Conservation (phyloP, 2,797 vertebrate genomes). For the Martes flavigula region DNA sequence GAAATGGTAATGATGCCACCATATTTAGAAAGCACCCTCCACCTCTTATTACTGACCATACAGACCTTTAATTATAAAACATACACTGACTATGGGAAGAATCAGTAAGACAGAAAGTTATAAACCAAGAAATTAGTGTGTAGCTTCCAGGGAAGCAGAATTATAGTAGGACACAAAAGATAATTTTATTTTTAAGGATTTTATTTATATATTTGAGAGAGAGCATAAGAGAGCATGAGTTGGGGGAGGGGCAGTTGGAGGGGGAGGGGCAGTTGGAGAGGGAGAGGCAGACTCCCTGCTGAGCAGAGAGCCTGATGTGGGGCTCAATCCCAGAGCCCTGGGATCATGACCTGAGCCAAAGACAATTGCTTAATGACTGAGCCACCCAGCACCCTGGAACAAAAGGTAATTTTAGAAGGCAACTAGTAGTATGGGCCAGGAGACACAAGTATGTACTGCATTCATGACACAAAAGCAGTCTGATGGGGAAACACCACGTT, state of each 20-base stretch:
- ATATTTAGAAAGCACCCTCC: not conserved
- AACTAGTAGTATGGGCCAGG: not conserved
- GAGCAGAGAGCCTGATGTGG: too few species aligned
- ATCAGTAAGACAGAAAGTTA: not conserved
- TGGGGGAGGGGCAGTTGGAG: too few species aligned
- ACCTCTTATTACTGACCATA: not conserved
- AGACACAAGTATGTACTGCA: not conserved
- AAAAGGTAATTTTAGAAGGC: not conserved
- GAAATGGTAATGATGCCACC: rapidly evolving
- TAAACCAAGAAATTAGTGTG: not conserved
- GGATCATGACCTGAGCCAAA: too few species aligned
- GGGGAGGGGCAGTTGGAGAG: too few species aligned
- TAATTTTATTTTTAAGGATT: too few species aligned
- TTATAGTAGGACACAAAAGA: not conserved
- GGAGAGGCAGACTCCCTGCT: too few species aligned
- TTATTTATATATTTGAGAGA: too few species aligned
- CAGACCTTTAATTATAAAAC: not conserved
- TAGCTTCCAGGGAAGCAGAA: not conserved
- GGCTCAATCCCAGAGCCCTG: too few species aligned
- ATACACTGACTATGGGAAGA: not conserved
- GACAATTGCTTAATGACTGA: too few species aligned
- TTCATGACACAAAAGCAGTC: not conserved
- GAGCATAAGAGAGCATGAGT: too few species aligned
- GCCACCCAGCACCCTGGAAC: too few species aligned
- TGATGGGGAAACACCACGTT: not conserved